Evolutionary conservation across 1,140 invertebrate genomes (phyloP).

Genomic region (Nephila pilipes): DNA sequence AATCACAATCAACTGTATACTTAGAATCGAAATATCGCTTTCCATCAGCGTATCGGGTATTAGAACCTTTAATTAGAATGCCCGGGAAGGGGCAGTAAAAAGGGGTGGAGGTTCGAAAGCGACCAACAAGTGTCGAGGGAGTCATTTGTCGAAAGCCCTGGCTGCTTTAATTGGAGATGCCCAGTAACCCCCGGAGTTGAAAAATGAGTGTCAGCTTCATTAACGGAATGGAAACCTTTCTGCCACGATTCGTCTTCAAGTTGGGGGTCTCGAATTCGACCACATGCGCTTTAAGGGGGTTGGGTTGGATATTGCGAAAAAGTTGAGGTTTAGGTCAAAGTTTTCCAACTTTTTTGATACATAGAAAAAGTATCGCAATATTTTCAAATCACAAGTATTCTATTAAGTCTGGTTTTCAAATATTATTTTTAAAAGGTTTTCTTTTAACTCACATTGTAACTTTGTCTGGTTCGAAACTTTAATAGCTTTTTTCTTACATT

Average conservation of each 20-base stretch:
- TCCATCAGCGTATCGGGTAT: constrained; percentile 36
- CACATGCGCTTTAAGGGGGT: constrained; percentile 5
- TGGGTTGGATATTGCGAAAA: background rate
- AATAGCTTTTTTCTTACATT: too few species aligned
- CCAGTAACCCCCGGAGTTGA: background rate
- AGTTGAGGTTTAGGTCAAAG: background rate
- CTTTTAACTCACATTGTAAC: too few species aligned
- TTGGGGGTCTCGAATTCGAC: background rate
- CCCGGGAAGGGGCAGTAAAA: background rate
- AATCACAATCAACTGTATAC: constrained; percentile 43
- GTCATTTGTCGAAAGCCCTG: constrained; percentile 42
- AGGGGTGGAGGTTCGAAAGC: background rate
- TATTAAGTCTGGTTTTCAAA: too few species aligned
- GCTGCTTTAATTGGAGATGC: constrained; percentile 42
- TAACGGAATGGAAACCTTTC: constrained; percentile 46
- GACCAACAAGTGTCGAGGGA: constrained; percentile 62
- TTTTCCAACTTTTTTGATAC: too few species aligned
- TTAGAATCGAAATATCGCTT: background rate
- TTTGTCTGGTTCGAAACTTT: too few species aligned
- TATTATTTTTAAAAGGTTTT: too few species aligned
- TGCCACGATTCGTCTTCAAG: background rate
- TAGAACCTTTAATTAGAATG: constrained; percentile 57
- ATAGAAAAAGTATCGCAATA: too few species aligned
- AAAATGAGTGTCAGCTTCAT: constrained; percentile 45
- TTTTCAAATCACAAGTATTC: too few species aligned